Base-by-base conservation (phyloP, 2,888 invertebrate species). In the Exephanes ischioxanthus region DNA sequence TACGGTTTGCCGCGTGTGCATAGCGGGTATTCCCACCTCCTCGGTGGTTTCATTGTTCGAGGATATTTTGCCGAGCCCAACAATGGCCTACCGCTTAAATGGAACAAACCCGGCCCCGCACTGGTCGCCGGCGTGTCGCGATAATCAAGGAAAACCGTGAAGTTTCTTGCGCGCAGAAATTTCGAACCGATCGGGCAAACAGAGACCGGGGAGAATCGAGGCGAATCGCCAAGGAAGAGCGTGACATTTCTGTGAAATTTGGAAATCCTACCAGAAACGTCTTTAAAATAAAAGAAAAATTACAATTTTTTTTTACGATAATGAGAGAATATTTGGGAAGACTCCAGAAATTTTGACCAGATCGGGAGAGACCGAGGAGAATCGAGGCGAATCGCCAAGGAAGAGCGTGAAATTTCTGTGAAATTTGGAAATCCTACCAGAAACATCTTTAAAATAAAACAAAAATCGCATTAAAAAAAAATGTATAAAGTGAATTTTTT, bases 21-120 rank as follows among this genome's bases (percentile, higher is more conserved):
- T 14, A 22, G 58, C 61, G 61, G 26, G 26, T n/a, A 26, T 61
- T 45, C 9, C 73, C 71, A 55, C 71, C 72, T 55, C 22, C 55
- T 58, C 72, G 45, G 33, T 58, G 26, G 41, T 14, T 45, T 55
- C 53, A 58, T 58, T 58, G 72, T 73, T 61, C 26, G n/a, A 41
- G n/a, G 30, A 61, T 73, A 30, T 45, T 73, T 61, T 33, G 58
- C 16, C 61, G 26, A 26, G 16, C 7, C 7, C 16, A 11, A 61
- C 58, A 58, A 73, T 73, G 45, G 73, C 55, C 16, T 9, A 58
- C 58, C 22, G 61, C 41, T 45, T 7, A 73, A 73, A 73, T 37
- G 55, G 53, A 55, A 72, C 55, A 55, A 71, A 71, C n/a, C 30
- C 45, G 16, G n/a, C 22, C 9, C 16, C n/a, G n/a, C 30, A 4